Conservation (phyloP, 2,797 vertebrate species). For the Melopsittacus undulatus region DNA sequence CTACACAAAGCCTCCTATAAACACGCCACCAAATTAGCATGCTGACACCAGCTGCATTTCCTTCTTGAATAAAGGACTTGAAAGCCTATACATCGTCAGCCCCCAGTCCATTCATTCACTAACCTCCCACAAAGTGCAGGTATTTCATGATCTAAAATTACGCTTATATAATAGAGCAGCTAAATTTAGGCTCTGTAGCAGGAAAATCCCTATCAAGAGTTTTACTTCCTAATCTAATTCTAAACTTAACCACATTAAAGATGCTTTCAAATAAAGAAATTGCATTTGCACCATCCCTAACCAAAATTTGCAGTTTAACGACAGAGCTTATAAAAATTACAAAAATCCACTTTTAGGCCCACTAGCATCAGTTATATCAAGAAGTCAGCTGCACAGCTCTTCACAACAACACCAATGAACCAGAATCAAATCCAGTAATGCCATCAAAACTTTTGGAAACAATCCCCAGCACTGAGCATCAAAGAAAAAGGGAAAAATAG, state of each 20-base stretch:
- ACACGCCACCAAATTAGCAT: slow-evolving; percentile 42
- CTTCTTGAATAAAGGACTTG: slow-evolving; percentile 8
- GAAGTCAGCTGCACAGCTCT: background rate
- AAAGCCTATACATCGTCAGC: background rate
- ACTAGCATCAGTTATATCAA: background rate
- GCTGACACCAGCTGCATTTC: slow-evolving; percentile 11
- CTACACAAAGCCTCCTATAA: slow-evolving; percentile 38
- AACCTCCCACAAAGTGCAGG: slow-evolving; percentile 21
- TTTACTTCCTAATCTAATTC: slow-evolving; percentile 9
- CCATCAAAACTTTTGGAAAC: background rate
- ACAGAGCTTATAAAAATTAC: background rate
- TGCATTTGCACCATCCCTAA: background rate
- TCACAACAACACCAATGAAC: background rate
- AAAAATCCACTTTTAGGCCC: background rate
- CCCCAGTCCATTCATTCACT: background rate
- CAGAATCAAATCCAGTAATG: background rate
- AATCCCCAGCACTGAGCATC: background rate
- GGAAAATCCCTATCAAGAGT: slow-evolving; percentile 5
- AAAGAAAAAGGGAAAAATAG: background rate
- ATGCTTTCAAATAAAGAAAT: background rate
- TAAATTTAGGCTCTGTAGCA: slow-evolving; percentile 9
- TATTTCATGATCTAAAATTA: slow-evolving; percentile 25
- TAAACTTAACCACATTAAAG: slow-evolving; percentile 7
- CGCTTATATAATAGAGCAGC: background rate
- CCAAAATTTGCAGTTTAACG: background rate